A percentile compares a stretch with the other conserved stretches of the same genome.
Evolutionary conservation across 2,113 vertebrate species (phyloP).

Genomic region (Myodes glareolus): DNA sequence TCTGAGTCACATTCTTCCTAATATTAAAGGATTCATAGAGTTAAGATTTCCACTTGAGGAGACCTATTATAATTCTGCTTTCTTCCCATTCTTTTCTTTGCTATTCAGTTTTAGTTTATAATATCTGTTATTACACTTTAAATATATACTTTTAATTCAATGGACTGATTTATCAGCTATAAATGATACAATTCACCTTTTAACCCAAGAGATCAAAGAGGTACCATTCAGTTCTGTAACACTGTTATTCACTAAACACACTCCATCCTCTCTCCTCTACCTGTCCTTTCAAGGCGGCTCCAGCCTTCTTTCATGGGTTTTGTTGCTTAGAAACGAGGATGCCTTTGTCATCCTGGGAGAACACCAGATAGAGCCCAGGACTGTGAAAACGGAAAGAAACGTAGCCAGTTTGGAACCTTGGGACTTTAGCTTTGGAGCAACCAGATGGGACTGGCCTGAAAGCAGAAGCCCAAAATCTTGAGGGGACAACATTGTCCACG

Average conservation of each 20-base stretch:
- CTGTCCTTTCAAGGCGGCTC: background rate
- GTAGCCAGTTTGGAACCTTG: background rate
- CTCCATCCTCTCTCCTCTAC: background rate
- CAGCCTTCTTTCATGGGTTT: background rate
- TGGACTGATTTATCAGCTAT: background rate
- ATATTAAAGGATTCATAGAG: background rate
- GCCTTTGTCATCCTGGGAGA: background rate
- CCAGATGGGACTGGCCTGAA: background rate
- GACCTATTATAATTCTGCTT: background rate
- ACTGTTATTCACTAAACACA: background rate
- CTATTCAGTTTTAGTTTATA: background rate
- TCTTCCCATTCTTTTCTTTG: background rate
- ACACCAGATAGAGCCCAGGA: too few species aligned
- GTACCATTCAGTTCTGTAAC: background rate
- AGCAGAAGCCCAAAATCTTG: background rate
- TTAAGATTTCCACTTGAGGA: background rate
- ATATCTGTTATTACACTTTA: background rate
- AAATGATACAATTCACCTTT: background rate
- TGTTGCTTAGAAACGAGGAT: background rate
- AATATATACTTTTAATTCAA: background rate
- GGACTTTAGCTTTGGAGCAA: background rate
- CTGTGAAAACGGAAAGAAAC: background rate
- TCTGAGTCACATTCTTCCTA: background rate
- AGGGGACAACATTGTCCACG: rapidly evolving
- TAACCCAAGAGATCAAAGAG: background rate